Percentiles rank a stretch among this genome's conserved stretches.
Evolutionary conservation across 1,140 invertebrate genomes (phyloP).

Genomic region (Acyrthosiphon pisum): DNA sequence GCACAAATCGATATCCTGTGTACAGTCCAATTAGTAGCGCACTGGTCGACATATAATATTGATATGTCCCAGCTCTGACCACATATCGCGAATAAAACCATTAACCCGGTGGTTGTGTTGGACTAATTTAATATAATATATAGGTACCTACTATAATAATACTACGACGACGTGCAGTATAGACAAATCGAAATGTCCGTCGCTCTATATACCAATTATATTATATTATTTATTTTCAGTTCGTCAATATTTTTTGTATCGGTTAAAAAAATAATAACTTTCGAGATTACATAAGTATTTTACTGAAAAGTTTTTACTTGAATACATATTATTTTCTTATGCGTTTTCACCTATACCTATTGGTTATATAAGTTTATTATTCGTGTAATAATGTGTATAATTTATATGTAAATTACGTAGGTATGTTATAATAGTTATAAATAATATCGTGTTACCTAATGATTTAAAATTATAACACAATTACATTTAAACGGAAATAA

Average conservation of each 20-base stretch:
- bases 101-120: background rate
- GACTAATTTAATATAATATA: background rate
- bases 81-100: slow-evolving; percentile 17
- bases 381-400: background rate
- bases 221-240: background rate
- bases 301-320: background rate
- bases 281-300: background rate
- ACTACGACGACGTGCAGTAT: too few species aligned
- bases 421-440: background rate
- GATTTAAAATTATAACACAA: background rate
- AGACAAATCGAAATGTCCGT: background rate
- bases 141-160: too few species aligned
- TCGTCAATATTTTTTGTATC: background rate
- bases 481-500: background rate
- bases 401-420: background rate
- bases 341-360: background rate
- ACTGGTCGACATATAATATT: background rate
- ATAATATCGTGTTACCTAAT: background rate
- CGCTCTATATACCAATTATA: background rate
- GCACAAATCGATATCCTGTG: background rate
- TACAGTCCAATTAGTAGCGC: background rate
- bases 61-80: background rate
- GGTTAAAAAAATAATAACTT: background rate
- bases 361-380: background rate
- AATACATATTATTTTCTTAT: background rate